Conservation (phyloP, 1,140 invertebrate genomes). For the Zophobas morio region DNA sequence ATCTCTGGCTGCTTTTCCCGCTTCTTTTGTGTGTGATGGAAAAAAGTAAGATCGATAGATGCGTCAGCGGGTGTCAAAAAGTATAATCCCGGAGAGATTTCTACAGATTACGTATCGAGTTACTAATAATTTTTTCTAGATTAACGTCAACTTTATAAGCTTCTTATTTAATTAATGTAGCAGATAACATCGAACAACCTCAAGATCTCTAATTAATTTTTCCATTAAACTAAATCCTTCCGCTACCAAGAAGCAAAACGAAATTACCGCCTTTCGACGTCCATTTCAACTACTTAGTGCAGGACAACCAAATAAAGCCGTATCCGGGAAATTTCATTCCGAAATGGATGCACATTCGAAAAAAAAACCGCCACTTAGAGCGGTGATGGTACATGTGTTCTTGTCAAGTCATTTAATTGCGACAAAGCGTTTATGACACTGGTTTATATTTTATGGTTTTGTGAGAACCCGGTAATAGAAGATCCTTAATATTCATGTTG, state of each 20-base stretch:
- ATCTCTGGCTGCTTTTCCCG: constrained; percentile 1
- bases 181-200: constrained; percentile 30
- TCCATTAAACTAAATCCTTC: constrained; percentile 9
- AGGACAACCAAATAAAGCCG: neutral
- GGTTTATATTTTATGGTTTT: no score
- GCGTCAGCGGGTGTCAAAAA: constrained; percentile 34
- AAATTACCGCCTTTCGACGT: neutral
- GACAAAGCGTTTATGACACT: constrained; percentile 5
- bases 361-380: neutral
- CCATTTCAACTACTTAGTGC: neutral
- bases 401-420: neutral
- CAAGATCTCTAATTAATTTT: constrained; percentile 32
- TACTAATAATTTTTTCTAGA: constrained; percentile 26
- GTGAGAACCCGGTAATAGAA: neutral
- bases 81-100: constrained; percentile 18
- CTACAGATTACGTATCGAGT: constrained; percentile 36
- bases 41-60: constrained; percentile 22
- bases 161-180: constrained; percentile 41
- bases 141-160: constrained; percentile 36
- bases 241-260: neutral
- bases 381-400: neutral
- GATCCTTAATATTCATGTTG: constrained; percentile 2
- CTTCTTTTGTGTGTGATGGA: neutral
- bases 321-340: neutral
- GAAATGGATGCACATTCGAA: neutral